Evolutionary conservation across 2,888 invertebrate genomes (phyloP).

Genomic region (Dryadula phaetusa): DNA sequence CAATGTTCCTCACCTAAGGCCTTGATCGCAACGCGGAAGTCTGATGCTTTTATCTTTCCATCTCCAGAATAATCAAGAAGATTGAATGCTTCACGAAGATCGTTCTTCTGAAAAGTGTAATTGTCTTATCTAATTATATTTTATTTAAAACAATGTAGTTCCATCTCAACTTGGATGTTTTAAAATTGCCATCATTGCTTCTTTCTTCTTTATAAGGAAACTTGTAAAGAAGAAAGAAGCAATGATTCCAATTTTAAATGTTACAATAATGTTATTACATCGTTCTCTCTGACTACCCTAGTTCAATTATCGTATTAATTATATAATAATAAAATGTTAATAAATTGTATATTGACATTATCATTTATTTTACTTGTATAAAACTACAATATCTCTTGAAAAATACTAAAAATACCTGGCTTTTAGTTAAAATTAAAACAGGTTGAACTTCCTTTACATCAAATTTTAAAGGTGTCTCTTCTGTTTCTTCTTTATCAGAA

Average conservation of each 20-base stretch:
- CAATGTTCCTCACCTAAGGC: conserved; percentile 65
- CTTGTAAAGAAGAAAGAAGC: too few species aligned
- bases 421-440: conserved; percentile 60
- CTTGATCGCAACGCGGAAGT: conserved; percentile 78
- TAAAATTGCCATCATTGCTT: too few species aligned
- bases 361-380: background rate
- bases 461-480: conserved; percentile 42
- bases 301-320: too few species aligned
- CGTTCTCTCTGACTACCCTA: too few species aligned
- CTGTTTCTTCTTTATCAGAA: conserved; percentile 52
- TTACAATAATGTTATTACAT: too few species aligned
- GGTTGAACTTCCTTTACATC: conserved; percentile 56
- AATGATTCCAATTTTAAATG: too few species aligned
- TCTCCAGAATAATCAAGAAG: conserved; percentile 73
- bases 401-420: conserved; percentile 56
- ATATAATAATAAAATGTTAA: too few species aligned
- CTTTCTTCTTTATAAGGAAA: too few species aligned
- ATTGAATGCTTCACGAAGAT: conserved; percentile 74
- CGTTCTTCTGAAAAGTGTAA: conserved; percentile 61
- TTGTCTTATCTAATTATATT: background rate
- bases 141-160: background rate
- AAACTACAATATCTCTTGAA: background rate
- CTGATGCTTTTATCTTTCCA: conserved; percentile 74
- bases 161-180: too few species aligned
- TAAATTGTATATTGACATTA: background rate